These are phyloP conservation scores for Chloropsis cyanopogon DNA, from an alignment of 2,113 vertebrate genomes.

Conservation along the genomic window DNA sequence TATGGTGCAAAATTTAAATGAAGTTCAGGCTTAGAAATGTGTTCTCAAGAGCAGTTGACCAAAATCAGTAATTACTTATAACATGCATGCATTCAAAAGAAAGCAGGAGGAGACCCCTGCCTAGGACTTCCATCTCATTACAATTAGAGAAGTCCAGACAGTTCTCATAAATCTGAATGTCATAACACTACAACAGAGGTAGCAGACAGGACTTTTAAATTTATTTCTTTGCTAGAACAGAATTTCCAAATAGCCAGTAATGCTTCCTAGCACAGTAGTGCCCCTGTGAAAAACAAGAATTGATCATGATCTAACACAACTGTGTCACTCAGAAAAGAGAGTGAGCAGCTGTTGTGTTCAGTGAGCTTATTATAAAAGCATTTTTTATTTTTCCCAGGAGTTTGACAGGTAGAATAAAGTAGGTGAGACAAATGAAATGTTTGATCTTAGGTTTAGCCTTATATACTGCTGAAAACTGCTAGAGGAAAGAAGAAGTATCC, in stretches of 20 bases:
- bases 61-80: not conserved
- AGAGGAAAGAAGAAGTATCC: not conserved
- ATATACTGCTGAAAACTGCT: not conserved
- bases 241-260: not conserved
- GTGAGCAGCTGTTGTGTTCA: not conserved
- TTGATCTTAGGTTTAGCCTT: constrained; percentile 10
- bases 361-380: constrained; percentile 5
- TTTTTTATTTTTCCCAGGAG: not conserved
- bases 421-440: not conserved
- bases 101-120: not conserved
- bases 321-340: not conserved
- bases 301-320: not conserved
- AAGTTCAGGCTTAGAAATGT: not conserved
- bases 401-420: not conserved
- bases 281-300: constrained; percentile 7
- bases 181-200: not conserved
- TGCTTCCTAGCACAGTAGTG: not conserved
- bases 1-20: not conserved
- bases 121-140: not conserved
- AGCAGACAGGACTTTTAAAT: not conserved
- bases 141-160: constrained; percentile 5
- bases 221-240: not conserved
- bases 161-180: constrained; percentile 44
- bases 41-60: not conserved
- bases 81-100: not conserved